A percentile compares a stretch with the other conserved stretches of the same genome.
phyloP scores from a whole-genome alignment of 2,113 vertebrate species.

The Corythoichthys haematopterus region DNA sequence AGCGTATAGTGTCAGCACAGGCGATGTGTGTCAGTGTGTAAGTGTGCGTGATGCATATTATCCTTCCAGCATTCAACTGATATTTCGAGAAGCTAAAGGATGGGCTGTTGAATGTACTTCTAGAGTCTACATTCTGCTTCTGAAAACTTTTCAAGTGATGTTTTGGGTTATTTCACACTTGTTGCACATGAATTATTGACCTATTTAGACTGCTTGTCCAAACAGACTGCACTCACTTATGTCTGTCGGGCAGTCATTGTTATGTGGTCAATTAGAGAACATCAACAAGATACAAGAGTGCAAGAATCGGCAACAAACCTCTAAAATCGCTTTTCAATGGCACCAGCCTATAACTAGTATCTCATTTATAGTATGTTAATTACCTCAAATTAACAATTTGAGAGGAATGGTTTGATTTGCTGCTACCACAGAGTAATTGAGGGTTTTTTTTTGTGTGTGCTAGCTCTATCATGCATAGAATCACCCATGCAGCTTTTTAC shows the following conservation, averaged over 20 bases:
- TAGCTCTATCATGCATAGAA: constrained; percentile 2
- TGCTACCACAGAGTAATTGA: constrained; percentile 11
- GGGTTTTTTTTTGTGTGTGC: background rate
- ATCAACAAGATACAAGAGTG: background rate
- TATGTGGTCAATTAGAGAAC: constrained; percentile 2
- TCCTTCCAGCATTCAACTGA: too few species aligned
- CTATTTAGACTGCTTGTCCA: background rate
- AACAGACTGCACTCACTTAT: background rate
- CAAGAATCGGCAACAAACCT: background rate
- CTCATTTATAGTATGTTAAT: constrained; percentile 3
- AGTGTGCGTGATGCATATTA: background rate
- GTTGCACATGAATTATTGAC: background rate
- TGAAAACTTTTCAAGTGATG: background rate
- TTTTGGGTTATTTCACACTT: background rate
- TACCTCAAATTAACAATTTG: constrained; percentile 3
- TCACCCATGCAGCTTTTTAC: background rate
- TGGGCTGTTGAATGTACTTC: background rate
- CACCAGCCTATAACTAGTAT: too few species aligned
- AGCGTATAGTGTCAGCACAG: too few species aligned
- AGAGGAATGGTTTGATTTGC: background rate
- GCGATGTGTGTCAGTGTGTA: background rate
- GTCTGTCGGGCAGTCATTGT: background rate
- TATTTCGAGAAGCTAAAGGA: background rate
- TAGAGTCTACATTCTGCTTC: background rate
- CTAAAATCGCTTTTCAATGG: background rate